These are phyloP conservation scores for Syndactyla subalaris DNA, from an alignment of 2,797 vertebrate species.

Conservation along the genomic window DNA sequence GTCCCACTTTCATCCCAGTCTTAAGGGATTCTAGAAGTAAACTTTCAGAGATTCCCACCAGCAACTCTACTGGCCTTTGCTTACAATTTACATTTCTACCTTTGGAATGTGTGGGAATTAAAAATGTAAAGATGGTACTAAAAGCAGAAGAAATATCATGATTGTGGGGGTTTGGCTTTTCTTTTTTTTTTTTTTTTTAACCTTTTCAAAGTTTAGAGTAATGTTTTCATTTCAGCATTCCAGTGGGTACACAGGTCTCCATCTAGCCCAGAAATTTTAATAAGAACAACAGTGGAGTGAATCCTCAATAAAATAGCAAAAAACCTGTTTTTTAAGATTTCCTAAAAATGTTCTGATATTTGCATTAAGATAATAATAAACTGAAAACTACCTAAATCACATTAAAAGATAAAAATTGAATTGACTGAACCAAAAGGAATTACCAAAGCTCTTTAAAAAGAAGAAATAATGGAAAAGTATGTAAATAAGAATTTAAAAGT, in stretches of 20 bases:
- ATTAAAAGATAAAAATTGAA: background rate
- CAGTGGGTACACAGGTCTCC: background rate
- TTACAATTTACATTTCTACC: constrained; percentile 27
- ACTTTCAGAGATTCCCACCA: constrained; percentile 39
- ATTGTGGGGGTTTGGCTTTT: background rate
- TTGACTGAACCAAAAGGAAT: background rate
- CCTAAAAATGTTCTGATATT: background rate
- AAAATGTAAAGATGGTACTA: constrained; percentile 23
- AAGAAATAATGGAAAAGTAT: background rate
- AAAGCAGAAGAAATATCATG: background rate
- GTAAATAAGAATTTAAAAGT: background rate
- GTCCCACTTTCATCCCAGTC: constrained; percentile 51
- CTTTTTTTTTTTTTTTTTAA: background rate
- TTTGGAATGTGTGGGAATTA: constrained; percentile 32
- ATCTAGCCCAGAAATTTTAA: background rate
- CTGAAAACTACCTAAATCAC: background rate
- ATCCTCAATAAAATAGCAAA: background rate
- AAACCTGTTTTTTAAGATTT: background rate
- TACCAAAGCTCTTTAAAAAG: background rate
- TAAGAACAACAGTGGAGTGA: background rate
- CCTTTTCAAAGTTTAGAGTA: background rate
- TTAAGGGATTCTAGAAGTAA: constrained; percentile 66
- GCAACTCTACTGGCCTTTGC: constrained; percentile 31
- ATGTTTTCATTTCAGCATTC: background rate
- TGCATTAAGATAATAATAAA: background rate